Evolutionary conservation across 1,140 invertebrate species (phyloP).

Genomic region (Panagrolaimus sp.): DNA sequence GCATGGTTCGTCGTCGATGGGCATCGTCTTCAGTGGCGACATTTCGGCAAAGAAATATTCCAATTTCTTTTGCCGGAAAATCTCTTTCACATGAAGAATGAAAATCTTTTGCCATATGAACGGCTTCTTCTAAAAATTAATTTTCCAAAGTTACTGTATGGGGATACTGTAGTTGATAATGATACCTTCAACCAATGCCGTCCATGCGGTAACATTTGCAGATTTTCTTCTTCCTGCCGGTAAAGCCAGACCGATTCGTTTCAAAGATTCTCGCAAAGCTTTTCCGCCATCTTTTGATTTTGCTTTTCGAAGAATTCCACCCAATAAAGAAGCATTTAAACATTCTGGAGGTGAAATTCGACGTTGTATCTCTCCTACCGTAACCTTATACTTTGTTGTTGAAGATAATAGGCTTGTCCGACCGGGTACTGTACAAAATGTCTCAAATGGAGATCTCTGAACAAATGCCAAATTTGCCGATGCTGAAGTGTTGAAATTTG

Average conservation of each 20-base stretch:
- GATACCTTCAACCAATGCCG: constrained; percentile 93
- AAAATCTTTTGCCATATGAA: constrained; percentile 94
- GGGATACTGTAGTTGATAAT: no score
- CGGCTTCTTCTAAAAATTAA: constrained; percentile 79
- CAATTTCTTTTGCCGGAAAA: constrained; percentile 81
- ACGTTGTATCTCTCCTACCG: constrained; percentile 94
- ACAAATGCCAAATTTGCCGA: constrained; percentile 4
- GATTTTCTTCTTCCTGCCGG: constrained; percentile 97
- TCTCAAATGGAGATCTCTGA: constrained; percentile 44
- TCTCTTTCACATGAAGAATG: constrained; percentile 97
- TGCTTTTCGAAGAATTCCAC: constrained; percentile 89
- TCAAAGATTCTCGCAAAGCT: constrained; percentile 87
- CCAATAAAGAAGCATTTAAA: constrained; percentile 92
- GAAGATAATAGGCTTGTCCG: constrained; percentile 89
- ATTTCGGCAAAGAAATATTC: constrained; percentile 35
- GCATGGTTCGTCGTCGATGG: constrained; percentile 39
- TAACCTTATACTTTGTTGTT: constrained; percentile 99
- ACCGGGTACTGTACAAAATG: constrained; percentile 48
- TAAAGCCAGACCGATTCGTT: constrained; percentile 94
- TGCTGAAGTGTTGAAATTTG: not conserved
- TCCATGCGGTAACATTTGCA: constrained; percentile 95
- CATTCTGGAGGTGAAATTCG: constrained; percentile 95
- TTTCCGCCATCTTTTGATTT: constrained; percentile 99
- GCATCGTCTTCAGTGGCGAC: constrained; percentile 36
- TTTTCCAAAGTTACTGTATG: not conserved